Evolutionary conservation across 2,113 vertebrate genomes (phyloP).

Genomic region (Nothoprocta pentlandii): DNA sequence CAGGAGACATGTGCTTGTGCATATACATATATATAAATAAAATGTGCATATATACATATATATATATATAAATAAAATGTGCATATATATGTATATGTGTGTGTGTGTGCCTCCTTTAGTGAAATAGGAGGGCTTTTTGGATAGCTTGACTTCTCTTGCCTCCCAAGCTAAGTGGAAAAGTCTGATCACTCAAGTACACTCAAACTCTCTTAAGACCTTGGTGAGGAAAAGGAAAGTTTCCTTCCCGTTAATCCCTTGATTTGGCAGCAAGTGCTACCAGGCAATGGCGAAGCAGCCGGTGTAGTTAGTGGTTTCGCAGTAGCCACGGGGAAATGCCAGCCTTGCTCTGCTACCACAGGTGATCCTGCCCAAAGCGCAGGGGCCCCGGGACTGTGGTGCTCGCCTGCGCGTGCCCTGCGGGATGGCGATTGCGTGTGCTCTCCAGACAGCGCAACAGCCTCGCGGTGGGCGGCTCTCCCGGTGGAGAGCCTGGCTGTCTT

Average conservation of each 20-base stretch:
- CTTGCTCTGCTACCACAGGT: background rate
- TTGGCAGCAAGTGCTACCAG: background rate
- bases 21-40: background rate
- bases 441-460: background rate
- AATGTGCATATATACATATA: no score
- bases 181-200: background rate
- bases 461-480: background rate
- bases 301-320: background rate
- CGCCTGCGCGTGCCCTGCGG: background rate
- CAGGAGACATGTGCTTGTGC: background rate
- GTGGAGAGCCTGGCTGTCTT: background rate
- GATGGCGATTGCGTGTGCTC: background rate
- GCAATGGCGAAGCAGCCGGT: background rate
- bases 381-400: accelerated
- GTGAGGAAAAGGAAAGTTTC: background rate
- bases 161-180: background rate
- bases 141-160: background rate
- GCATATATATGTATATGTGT: background rate
- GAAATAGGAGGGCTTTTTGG: background rate
- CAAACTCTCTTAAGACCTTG: background rate
- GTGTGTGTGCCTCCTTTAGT: background rate
- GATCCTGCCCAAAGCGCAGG: background rate
- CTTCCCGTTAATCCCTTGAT: background rate
- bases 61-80: no score
- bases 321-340: background rate